Conservation (phyloP, 1,140 invertebrate genomes). For the Sitophilus oryzae region DNA sequence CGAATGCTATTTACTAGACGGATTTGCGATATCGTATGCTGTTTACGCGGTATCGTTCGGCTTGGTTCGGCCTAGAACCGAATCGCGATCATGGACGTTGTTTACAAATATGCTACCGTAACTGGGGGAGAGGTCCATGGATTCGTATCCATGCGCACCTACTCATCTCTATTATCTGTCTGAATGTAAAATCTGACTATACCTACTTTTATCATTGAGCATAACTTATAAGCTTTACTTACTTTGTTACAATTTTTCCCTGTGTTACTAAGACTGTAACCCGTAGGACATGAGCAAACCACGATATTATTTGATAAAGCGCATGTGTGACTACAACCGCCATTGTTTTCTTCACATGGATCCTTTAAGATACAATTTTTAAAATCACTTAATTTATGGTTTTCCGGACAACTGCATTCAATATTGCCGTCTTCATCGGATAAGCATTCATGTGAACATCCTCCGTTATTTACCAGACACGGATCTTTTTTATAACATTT, state of each 20-base stretch:
- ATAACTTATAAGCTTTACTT: too few species aligned
- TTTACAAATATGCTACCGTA: too few species aligned
- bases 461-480: constrained; percentile 55
- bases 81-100: too few species aligned
- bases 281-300: constrained; percentile 29
- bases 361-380: constrained; percentile 49
- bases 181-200: too few species aligned
- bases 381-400: constrained; percentile 45
- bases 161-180: too few species aligned
- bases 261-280: constrained; percentile 32
- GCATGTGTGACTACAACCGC: constrained; percentile 47
- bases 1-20: too few species aligned
- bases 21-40: too few species aligned
- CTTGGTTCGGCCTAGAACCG: too few species aligned
- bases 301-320: constrained; percentile 15
- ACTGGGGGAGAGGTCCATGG: too few species aligned
- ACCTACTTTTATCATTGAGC: too few species aligned
- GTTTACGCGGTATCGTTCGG: too few species aligned
- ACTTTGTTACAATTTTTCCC: constrained; percentile 41
- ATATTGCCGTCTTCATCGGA: constrained; percentile 47
- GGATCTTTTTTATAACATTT: constrained; percentile 50
- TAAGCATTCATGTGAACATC: constrained; percentile 58
- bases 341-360: constrained; percentile 51
- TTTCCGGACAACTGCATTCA: constrained; percentile 56
- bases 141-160: too few species aligned